Conservation (phyloP, 1,140 invertebrate genomes). For the Oryctes rhinoceros region DNA sequence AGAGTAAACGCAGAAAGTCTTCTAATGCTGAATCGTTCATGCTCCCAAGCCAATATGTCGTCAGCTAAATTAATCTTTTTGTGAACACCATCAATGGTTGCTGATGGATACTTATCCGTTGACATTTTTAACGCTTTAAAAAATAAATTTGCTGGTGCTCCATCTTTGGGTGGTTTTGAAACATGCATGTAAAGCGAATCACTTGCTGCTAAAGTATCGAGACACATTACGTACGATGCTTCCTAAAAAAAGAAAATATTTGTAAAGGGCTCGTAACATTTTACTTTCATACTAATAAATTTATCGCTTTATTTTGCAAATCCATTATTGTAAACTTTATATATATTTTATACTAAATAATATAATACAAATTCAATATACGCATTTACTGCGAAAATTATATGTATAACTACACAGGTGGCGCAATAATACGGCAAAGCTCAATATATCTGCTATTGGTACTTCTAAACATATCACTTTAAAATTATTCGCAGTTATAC, state of each 20-base stretch:
- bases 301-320: too few relatives aligned
- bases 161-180: slow-evolving; percentile 94
- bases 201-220: slow-evolving; percentile 84
- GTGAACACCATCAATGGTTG: slow-evolving; percentile 82
- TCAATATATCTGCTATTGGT: too few relatives aligned
- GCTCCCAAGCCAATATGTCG: slow-evolving; percentile 92
- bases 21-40: slow-evolving; percentile 94
- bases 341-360: too few relatives aligned
- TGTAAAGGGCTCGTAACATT: not conserved
- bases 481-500: too few relatives aligned
- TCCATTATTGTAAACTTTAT: too few relatives aligned
- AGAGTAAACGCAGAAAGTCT: slow-evolving; percentile 91
- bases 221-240: slow-evolving; percentile 87
- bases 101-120: slow-evolving; percentile 61
- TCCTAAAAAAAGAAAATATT: slow-evolving; percentile 68
- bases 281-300: too few relatives aligned
- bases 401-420: too few relatives aligned
- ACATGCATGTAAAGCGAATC: slow-evolving; percentile 87
- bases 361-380: too few relatives aligned
- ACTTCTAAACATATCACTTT: too few relatives aligned
- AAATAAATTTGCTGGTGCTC: slow-evolving; percentile 75
- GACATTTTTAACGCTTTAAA: slow-evolving; percentile 74
- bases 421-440: too few relatives aligned
- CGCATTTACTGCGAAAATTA: too few relatives aligned
- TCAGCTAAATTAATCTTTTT: slow-evolving; percentile 99